Evolutionary conservation across 2,797 vertebrate genomes (phyloP).

Genomic region (Megaceryle alcyon): DNA sequence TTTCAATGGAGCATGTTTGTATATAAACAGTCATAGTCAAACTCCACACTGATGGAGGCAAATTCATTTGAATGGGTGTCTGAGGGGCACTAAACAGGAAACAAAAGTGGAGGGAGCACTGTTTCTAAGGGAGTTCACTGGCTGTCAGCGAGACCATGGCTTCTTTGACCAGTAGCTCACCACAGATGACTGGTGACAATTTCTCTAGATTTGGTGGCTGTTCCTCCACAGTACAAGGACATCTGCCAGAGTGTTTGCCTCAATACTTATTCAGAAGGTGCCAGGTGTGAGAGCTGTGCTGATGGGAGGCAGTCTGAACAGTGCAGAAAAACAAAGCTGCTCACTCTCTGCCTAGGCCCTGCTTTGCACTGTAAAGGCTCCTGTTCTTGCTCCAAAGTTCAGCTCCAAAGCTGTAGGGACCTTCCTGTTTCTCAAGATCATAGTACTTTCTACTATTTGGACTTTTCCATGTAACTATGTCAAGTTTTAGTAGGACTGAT

Average conservation of each 20-base stretch:
- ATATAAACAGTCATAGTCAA: not conserved
- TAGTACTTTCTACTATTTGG: not conserved
- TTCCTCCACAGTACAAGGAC: not conserved
- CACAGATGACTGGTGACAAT: not conserved
- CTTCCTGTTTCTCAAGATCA: not conserved
- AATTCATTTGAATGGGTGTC: not conserved
- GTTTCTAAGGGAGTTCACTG: not conserved
- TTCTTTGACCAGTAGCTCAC: not conserved
- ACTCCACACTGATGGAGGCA: not conserved
- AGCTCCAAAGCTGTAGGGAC: not conserved
- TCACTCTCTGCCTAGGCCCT: not conserved
- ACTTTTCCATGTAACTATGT: not conserved
- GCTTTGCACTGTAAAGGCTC: not conserved
- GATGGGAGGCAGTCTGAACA: not conserved
- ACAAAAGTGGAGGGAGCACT: not conserved
- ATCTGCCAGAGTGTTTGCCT: not conserved
- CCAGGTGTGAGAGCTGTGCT: not conserved
- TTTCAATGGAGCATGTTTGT: not conserved
- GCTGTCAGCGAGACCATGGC: not conserved
- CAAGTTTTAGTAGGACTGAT: not conserved
- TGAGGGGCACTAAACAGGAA: not conserved
- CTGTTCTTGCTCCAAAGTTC: not conserved
- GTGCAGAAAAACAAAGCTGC: not conserved
- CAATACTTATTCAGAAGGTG: not conserved
- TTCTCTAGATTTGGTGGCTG: not conserved